phyloP scores from a whole-genome alignment of 2,797 vertebrate species.

The Ctenopoma multispine region DNA sequence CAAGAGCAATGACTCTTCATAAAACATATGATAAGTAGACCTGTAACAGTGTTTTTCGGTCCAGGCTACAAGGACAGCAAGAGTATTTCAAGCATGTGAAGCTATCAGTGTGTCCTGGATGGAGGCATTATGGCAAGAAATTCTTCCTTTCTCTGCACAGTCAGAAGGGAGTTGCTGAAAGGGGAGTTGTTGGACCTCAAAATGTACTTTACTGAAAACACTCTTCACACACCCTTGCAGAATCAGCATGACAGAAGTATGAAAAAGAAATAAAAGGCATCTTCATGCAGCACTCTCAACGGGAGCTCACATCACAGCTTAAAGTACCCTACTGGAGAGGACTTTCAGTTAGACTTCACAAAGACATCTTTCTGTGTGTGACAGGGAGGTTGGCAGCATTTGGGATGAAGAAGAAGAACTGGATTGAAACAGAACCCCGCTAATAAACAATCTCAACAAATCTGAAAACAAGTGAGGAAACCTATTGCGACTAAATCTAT shows the following conservation, averaged over 20 bases:
- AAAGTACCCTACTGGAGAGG: constrained; percentile 45
- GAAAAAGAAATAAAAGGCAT: constrained; percentile 59
- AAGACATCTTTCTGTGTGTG: constrained; percentile 35
- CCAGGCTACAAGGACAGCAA: constrained; percentile 8
- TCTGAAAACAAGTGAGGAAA: neutral
- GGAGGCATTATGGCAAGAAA: constrained; percentile 49
- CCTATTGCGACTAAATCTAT: neutral
- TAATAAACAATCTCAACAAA: constrained; percentile 9
- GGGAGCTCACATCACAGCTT: constrained; percentile 49
- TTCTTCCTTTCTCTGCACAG: constrained; percentile 36
- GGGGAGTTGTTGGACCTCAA: constrained; percentile 52
- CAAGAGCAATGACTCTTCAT: neutral
- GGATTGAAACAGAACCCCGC: constrained; percentile 12
- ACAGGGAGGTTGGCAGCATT: constrained; percentile 25
- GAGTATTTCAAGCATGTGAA: constrained; percentile 44
- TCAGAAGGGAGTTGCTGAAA: constrained; percentile 62
- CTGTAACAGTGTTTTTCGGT: constrained; percentile 16
- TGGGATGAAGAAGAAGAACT: constrained; percentile 1
- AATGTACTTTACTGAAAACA: constrained; percentile 59
- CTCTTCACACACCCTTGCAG: constrained; percentile 49
- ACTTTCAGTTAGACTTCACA: constrained; percentile 48
- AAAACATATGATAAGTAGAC: constrained; percentile 18
- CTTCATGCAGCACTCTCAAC: constrained; percentile 45
- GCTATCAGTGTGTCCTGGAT: constrained; percentile 67
- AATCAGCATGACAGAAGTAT: constrained; percentile 55